Evolutionary conservation across 2,113 vertebrate genomes (phyloP), one percentile per base, ranked within the genome.

Genomic region (Petromus typicus): DNA sequence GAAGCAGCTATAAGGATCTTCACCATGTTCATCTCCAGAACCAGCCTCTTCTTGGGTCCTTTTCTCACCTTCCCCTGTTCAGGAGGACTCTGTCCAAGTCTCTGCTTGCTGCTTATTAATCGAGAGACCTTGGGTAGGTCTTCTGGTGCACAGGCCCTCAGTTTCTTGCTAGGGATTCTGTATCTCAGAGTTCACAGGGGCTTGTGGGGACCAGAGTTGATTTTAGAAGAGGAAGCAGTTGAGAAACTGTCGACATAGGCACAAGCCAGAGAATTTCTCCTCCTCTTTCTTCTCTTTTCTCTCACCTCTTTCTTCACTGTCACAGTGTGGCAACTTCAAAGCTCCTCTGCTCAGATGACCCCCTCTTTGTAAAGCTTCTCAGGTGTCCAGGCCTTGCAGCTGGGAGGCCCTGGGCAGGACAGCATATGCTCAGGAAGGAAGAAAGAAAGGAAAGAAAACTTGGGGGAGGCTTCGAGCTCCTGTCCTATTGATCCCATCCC

Each of bases 391-490:
- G 14, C 23, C 32, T 12, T 25, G 6, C 3, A 32, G 8, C 56
- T 40, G 25, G 61, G 5, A 17, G 43, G 23, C 37, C 20, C 2
- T 22, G 2, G 64, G 45, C n/a, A 30, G 45, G 63, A 22, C 2
- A 10, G 69, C 37, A 3, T 17, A 40, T 37, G 43, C 0, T 0
- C 73, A 10, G 0, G 22, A 18, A 10, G 3, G n/a, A 30, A 63
- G 66, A 25, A 61, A 25, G 59, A 22, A 45, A 16, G 22, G 22
- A 23, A 8, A 66, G 82, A 43, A 16, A 45, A 17, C 5, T 27
- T 18, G 27, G 18, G 5, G 4, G 43, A 66, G 48, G 40, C 12
- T 23, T 17, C 12, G 85, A 56, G 25, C 37, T 75, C 66, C 16
- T 3, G 67, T 3, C 27, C 27, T 17, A 25, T 30, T n/a, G 7